Base-by-base conservation (phyloP, 2,888 invertebrate species). In the Cryptus viduatorius region DNA sequence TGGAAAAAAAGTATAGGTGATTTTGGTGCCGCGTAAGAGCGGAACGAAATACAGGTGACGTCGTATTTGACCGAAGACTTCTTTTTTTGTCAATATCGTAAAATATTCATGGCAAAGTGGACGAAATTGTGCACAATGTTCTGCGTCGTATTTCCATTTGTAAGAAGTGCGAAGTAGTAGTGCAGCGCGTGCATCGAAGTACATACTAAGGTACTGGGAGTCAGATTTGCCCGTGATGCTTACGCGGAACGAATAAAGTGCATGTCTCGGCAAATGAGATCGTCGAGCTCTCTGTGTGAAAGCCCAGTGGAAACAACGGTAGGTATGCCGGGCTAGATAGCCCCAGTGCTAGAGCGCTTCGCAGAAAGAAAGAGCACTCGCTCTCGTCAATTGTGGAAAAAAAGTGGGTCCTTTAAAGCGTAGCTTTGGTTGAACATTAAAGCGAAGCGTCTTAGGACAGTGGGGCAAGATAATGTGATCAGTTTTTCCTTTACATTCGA, bases 321-420 rank as follows among this genome's bases (percentile, higher is more conserved):
- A 42, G 67, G 79, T 48, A 46, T 78, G 67, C 73, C 75, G 65
- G 19, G 65, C 65, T 19, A 42, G 65, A 65, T 37, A 42, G 42
- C 42, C 37, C 48, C 12, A 31, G 24, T 61, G 12, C 59, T 31
- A 48, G 46, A 1, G 8, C 12, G 59, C 14, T 61, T 14, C 46
- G 48, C 65, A 79, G 73, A 79, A 59, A 78, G 81, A 46, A 64
- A 65, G 75, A 84, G 84, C 77, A 75, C 84, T 85, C 61, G 61
- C 79, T 83, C 84, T 84, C 83, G 59, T 69, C 65, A 79, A 76
- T 69, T 68, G 53, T 46, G 44, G 83, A 87, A 86, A 37, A 37
- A 37, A 89, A 89, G 86, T 86, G 85, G 88, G 82, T 86, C 87
- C 84, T 85, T 89, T 89, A 88, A 89, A 89, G 86, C 50, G 16